Evolutionary conservation across 2,797 vertebrate genomes (phyloP).

Genomic region (Myotis findleyi): DNA sequence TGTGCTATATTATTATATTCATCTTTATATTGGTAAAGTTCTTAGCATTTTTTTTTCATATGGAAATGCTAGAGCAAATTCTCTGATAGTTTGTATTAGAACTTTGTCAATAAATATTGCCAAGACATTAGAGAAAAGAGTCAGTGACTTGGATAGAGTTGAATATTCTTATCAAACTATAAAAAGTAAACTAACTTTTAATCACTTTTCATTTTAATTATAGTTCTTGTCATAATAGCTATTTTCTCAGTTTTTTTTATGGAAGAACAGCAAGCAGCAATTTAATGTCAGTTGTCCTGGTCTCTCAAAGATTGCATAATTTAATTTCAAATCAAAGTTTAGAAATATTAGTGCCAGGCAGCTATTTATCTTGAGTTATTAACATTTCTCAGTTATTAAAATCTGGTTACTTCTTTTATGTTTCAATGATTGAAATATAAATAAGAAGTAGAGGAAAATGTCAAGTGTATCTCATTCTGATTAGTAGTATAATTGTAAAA

Average conservation of each 20-base stretch:
- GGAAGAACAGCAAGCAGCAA: not conserved
- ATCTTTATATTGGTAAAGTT: not conserved
- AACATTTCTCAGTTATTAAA: conserved; percentile 68
- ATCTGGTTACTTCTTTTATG: conserved; percentile 45
- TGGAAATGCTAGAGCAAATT: conserved; percentile 7
- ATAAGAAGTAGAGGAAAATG: conserved; percentile 66
- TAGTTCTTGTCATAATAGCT: not conserved
- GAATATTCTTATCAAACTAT: not conserved
- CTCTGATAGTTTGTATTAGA: conserved; percentile 14
- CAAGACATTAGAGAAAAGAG: not conserved
- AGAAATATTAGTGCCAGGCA: conserved; percentile 30
- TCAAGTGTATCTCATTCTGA: conserved; percentile 59
- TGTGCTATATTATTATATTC: not conserved
- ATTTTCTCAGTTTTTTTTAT: conserved; percentile 7
- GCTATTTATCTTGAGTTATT: conserved; percentile 65
- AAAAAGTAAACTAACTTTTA: conserved; percentile 56
- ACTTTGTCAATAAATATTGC: not conserved
- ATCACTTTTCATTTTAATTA: conserved; percentile 52
- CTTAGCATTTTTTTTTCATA: not conserved
- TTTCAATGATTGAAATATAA: conserved; percentile 60
- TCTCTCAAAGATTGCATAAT: conserved; percentile 50
- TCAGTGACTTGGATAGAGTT: not conserved
- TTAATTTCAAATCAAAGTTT: conserved; percentile 64
- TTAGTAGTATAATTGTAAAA: conserved; percentile 57
- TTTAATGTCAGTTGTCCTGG: not conserved